Evolutionary conservation across 1,140 invertebrate species (phyloP).

Genomic region (Drosophila sucinea): DNA sequence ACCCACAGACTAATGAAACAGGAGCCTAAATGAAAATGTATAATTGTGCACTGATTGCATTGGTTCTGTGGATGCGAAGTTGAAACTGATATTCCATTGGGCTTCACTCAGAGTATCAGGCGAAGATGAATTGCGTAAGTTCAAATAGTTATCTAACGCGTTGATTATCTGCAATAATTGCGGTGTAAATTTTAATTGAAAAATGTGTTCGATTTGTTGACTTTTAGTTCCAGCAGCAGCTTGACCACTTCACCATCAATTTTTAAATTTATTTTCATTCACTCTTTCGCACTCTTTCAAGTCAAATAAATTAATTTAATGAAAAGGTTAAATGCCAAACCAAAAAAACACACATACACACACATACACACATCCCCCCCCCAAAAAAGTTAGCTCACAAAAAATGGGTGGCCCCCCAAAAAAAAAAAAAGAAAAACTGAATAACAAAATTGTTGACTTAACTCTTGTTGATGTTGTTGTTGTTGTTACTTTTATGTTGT

Average conservation of each 20-base stretch:
- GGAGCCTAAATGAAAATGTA: not conserved
- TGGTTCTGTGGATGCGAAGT: not conserved
- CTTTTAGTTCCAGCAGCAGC: not conserved
- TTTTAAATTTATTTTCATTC: slow-evolving; percentile 1
- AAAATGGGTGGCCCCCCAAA: slow-evolving; percentile 36
- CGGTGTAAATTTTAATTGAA: not conserved
- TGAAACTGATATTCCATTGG: not conserved
- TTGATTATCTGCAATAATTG: not conserved
- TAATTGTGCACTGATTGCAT: not conserved
- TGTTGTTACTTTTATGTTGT: slow-evolving; percentile 31
- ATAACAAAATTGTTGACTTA: slow-evolving; percentile 47
- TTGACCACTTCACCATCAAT: not conserved
- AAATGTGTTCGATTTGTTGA: not conserved
- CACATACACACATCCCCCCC: slow-evolving; percentile 17
- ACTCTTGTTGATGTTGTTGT: slow-evolving; percentile 15
- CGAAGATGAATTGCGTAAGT: not conserved
- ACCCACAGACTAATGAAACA: too few species aligned
- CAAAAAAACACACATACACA: slow-evolving; percentile 22
- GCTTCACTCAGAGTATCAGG: not conserved
- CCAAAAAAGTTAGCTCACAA: slow-evolving; percentile 36
- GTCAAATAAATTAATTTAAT: slow-evolving; percentile 11
- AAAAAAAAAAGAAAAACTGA: slow-evolving; percentile 7
- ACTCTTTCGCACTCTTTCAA: slow-evolving; percentile 1
- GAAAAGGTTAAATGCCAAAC: slow-evolving; percentile 24
- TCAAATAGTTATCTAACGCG: not conserved